A percentile compares a stretch with the other conserved stretches of the same genome.
Evolutionary conservation across 2,888 invertebrate genomes (phyloP).

Genomic region (Steinernema scapterisci): DNA sequence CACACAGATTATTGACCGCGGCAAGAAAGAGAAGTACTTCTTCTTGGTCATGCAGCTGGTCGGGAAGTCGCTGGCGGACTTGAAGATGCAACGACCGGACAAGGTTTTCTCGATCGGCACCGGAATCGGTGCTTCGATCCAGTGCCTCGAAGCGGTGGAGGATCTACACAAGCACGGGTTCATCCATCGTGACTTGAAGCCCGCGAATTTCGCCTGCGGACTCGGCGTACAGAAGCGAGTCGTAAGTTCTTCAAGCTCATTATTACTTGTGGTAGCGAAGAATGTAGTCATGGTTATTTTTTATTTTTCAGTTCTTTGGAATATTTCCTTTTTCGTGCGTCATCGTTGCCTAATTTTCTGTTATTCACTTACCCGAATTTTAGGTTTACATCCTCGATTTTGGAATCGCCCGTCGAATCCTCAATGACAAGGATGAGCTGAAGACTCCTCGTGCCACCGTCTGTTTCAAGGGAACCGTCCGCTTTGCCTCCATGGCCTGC

Average conservation of each 20-base stretch:
- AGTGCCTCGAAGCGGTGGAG: conserved; percentile 61
- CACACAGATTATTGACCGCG: conserved; percentile 56
- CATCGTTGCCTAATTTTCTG: no score
- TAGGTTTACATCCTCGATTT: conserved; percentile 61
- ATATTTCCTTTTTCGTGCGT: no score
- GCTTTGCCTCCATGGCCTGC: conserved; percentile 58
- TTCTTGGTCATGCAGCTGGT: conserved; percentile 60
- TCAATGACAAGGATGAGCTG: conserved; percentile 46
- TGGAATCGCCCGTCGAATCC: conserved; percentile 56
- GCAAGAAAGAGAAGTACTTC: conserved; percentile 54
- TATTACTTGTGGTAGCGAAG: neutral
- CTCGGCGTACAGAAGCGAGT: neutral
- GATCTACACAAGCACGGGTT: conserved; percentile 61
- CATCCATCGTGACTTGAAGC: conserved; percentile 56
- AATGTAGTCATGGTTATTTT: no score
- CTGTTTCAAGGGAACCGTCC: conserved; percentile 60
- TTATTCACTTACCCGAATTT: no score
- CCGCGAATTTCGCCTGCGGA: conserved; percentile 44
- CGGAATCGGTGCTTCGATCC: conserved; percentile 49
- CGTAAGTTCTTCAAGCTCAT: conserved; percentile 1
- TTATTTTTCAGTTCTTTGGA: no score
- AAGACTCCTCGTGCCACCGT: conserved; percentile 40
- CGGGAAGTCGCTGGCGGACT: conserved; percentile 52
- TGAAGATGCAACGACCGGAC: conserved; percentile 46
- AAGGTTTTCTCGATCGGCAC: conserved; percentile 50